These are phyloP conservation scores for Drosophila kepulauana DNA, from an alignment of 1,140 invertebrate species.

Conservation along the genomic window DNA sequence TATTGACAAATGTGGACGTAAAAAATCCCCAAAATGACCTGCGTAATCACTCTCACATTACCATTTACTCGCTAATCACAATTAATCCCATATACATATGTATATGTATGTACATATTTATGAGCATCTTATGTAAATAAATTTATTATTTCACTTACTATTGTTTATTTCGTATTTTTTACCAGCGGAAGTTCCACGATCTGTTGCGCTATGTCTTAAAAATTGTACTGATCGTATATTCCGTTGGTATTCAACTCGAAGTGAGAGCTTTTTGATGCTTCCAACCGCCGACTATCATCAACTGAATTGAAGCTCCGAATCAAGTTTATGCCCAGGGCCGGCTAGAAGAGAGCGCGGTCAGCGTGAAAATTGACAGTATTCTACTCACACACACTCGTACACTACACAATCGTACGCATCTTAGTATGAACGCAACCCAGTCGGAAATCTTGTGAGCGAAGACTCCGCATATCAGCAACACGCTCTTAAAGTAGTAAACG, in stretches of 20 bases:
- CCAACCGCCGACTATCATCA: slow-evolving; percentile 19
- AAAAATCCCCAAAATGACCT: slow-evolving; percentile 16
- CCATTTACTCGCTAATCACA: slow-evolving; percentile 14
- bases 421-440: not conserved
- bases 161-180: slow-evolving; percentile 13
- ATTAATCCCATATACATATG: not conserved
- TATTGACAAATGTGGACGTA: not conserved
- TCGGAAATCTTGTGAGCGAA: slow-evolving; percentile 6
- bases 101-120: not conserved
- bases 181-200: slow-evolving; percentile 1
- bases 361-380: slow-evolving; percentile 16
- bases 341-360: slow-evolving; percentile 21
- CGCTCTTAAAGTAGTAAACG: not conserved
- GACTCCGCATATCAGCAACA: not conserved
- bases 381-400: slow-evolving; percentile 1
- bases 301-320: slow-evolving; percentile 22
- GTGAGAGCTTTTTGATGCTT: slow-evolving; percentile 19
- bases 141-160: slow-evolving; percentile 23
- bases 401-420: slow-evolving; percentile 3
- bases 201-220: slow-evolving; percentile 8
- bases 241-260: slow-evolving; percentile 27
- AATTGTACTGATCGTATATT: slow-evolving; percentile 27
- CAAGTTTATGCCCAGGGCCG: slow-evolving; percentile 22
- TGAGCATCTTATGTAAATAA: slow-evolving; percentile 1
- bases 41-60: slow-evolving; percentile 8